Evolutionary conservation across 2,888 invertebrate genomes (phyloP).

Genomic region (Scaptomyza caliginosa): DNA sequence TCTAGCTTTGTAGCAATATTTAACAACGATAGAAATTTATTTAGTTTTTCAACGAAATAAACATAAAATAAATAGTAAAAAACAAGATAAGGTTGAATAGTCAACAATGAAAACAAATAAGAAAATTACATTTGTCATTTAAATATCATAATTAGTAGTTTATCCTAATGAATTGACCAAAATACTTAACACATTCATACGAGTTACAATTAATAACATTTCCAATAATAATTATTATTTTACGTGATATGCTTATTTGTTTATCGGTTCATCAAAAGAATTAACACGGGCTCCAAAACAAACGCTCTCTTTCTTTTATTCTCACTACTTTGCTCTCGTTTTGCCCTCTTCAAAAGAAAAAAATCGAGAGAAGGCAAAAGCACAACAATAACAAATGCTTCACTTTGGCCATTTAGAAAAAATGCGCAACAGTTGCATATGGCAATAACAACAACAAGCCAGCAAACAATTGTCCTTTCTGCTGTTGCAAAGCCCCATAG

Average conservation of each 20-base stretch:
- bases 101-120: not conserved
- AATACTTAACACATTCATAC: not conserved
- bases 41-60: too few species aligned
- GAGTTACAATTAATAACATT: slow-evolving; percentile 13
- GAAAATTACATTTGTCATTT: not conserved
- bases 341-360: not conserved
- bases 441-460: too few species aligned
- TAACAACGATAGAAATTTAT: not conserved
- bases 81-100: too few species aligned
- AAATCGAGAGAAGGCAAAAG: not conserved
- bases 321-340: not conserved
- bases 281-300: not conserved
- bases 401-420: slow-evolving; percentile 58
- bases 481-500: slow-evolving; percentile 32
- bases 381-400: slow-evolving; percentile 39
- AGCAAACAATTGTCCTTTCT: slow-evolving; percentile 73
- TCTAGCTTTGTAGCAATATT: not conserved
- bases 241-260: slow-evolving; percentile 45
- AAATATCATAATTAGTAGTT: slow-evolving; percentile 4
- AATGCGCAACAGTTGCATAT: slow-evolving; percentile 74
- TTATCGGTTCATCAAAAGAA: slow-evolving; percentile 36
- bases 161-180: not conserved
- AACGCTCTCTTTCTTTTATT: not conserved
- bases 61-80: too few species aligned
- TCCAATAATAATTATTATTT: slow-evolving; percentile 38